Conservation (phyloP, 1,140 invertebrate genomes). For the Platyscapa corneri region DNA sequence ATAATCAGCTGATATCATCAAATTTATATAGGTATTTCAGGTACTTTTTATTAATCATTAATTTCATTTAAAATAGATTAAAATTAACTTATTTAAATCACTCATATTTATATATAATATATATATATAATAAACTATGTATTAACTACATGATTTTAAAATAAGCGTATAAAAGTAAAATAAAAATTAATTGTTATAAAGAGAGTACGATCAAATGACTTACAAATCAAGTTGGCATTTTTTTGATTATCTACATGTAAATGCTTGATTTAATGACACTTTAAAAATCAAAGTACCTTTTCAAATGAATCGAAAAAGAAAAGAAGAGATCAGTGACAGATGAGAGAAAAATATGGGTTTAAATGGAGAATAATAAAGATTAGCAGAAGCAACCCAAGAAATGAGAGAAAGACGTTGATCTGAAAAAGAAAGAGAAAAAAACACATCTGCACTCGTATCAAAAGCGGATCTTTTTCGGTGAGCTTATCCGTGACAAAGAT, state of each 20-base stretch:
- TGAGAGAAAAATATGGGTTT: neutral
- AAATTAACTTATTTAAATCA: too few species aligned
- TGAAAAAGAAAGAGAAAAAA: constrained; percentile 35
- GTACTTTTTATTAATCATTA: too few species aligned
- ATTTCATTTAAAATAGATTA: too few species aligned
- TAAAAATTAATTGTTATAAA: neutral
- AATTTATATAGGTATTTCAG: too few species aligned
- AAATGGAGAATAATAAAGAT: constrained; percentile 42
- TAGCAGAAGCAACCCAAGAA: constrained; percentile 27
- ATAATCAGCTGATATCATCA: too few species aligned
- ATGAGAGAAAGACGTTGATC: constrained; percentile 31
- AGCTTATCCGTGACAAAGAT: constrained; percentile 34
- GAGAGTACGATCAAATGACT: neutral
- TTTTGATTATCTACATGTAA: neutral
- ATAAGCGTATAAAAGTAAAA: neutral
- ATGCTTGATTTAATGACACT: neutral
- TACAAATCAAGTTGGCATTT: neutral
- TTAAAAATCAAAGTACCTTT: neutral
- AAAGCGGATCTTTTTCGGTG: constrained; percentile 23
- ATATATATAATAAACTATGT: too few species aligned
- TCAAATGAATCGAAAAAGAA: neutral
- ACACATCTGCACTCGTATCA: neutral
- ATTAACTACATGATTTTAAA: too few species aligned
- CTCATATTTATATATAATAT: too few species aligned
- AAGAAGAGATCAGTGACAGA: constrained; percentile 6